These are phyloP conservation scores for Melanocharis versteri DNA, from an alignment of 2,113 vertebrate genomes.

Conservation along the genomic window DNA sequence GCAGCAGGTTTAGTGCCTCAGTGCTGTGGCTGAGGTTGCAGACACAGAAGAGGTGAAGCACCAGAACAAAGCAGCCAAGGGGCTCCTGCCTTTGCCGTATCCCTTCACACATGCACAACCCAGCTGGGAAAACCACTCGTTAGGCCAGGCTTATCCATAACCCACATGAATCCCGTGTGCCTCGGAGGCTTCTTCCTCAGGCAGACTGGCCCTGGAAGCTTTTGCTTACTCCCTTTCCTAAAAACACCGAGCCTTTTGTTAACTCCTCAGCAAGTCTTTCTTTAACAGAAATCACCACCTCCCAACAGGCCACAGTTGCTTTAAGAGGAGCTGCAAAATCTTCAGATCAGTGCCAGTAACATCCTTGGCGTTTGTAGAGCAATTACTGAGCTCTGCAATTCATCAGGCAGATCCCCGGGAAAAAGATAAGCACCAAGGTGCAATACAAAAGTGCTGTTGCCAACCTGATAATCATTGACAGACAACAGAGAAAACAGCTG, in stretches of 20 bases:
- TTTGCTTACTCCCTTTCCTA: background rate
- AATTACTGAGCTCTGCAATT: constrained; percentile 1
- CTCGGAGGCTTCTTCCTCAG: background rate
- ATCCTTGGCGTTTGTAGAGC: background rate
- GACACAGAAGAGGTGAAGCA: background rate
- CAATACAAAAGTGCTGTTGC: background rate
- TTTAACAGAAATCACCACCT: background rate
- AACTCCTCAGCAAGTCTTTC: background rate
- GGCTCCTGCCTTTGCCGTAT: background rate
- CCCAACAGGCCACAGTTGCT: background rate
- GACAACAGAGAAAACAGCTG: background rate
- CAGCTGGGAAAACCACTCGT: background rate
- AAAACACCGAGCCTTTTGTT: background rate
- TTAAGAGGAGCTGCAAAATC: background rate
- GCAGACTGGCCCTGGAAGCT: background rate
- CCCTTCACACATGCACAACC: background rate
- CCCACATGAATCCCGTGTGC: accelerated
- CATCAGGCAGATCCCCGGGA: background rate
- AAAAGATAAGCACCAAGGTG: background rate
- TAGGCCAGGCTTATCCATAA: background rate
- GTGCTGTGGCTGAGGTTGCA: background rate
- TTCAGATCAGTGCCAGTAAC: background rate
- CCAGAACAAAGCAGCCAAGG: background rate
- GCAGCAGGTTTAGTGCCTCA: background rate
- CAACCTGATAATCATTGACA: background rate